These are phyloP conservation scores for Chaetops frenatus DNA, from an alignment of 2,113 vertebrate species.

Conservation along the genomic window DNA sequence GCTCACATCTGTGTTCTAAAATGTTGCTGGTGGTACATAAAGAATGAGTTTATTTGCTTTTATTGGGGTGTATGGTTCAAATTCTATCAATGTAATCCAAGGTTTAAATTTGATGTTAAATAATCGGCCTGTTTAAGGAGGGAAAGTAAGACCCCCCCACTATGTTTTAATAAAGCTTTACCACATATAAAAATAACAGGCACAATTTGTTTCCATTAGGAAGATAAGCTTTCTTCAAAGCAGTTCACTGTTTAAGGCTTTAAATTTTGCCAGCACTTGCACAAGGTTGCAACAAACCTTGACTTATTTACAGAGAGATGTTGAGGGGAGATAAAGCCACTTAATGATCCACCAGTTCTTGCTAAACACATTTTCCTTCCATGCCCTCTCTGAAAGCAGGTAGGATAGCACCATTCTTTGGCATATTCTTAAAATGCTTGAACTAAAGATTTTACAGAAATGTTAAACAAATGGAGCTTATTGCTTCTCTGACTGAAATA, in stretches of 20 bases:
- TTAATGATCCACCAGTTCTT: conserved; percentile 69
- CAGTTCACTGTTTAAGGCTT: conserved; percentile 73
- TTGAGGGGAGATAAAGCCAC: conserved; percentile 64
- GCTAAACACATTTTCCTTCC: conserved; percentile 59
- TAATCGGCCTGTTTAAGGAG: not conserved
- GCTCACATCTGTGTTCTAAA: not conserved
- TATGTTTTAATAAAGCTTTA: not conserved
- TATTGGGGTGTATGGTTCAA: not conserved
- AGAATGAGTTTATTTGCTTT: not conserved
- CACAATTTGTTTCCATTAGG: conserved; percentile 44
- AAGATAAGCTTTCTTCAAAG: conserved; percentile 67
- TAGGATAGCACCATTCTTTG: not conserved
- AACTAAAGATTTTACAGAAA: not conserved
- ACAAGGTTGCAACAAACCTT: conserved; percentile 76
- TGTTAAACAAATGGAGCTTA: not conserved
- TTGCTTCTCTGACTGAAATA: not conserved
- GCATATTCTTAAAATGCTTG: not conserved
- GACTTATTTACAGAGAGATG: conserved; percentile 82
- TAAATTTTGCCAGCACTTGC: conserved; percentile 71
- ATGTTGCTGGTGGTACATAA: not conserved
- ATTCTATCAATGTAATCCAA: not conserved
- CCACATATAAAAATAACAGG: conserved; percentile 5
- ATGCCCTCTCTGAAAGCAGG: not conserved
- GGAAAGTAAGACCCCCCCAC: not conserved
- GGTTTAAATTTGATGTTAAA: not conserved